These are phyloP conservation scores for Geodia barretti DNA, from an alignment of 37 sponge, comb jelly and placozoan genomes.

Conservation along the genomic window DNA sequence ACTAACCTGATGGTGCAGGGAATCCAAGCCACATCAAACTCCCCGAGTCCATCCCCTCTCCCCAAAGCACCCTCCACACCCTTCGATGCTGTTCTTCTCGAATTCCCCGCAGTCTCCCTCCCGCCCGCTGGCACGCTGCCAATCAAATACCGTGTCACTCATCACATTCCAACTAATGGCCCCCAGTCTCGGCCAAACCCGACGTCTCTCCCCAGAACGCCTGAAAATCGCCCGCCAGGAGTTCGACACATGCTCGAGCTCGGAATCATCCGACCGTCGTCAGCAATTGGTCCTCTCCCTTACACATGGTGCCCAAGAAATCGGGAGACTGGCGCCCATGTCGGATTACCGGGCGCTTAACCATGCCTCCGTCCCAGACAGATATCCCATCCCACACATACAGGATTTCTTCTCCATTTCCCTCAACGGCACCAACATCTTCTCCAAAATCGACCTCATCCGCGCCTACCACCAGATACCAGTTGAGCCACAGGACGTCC, in stretches of 20 bases:
- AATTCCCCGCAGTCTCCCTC: too few species aligned
- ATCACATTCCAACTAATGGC: too few species aligned
- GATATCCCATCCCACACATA: constrained; percentile 64
- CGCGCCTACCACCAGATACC: constrained; percentile 39
- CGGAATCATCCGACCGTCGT: constrained; percentile 46
- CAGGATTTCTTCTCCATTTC: constrained; percentile 46
- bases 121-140: too few species aligned
- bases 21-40: too few species aligned
- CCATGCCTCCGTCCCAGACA: constrained; percentile 35
- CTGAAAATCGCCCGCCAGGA: too few species aligned
- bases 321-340: constrained; percentile 66
- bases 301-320: constrained; percentile 60
- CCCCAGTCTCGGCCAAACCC: too few species aligned
- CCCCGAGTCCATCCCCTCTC: too few species aligned
- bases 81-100: too few species aligned
- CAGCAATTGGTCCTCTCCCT: constrained; percentile 49
- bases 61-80: too few species aligned
- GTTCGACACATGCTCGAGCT: constrained; percentile 19
- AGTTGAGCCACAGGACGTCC: constrained; percentile 18
- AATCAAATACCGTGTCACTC: too few species aligned
- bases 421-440: constrained; percentile 8
- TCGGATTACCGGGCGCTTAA: constrained; percentile 66
- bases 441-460: constrained; percentile 19
- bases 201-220: too few species aligned
- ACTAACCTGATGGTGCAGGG: too few species aligned